These are phyloP conservation scores for Chondrilla cf. caribensis DNA, from an alignment of 37 sponge, comb jelly and placozoan genomes.

Conservation along the genomic window DNA sequence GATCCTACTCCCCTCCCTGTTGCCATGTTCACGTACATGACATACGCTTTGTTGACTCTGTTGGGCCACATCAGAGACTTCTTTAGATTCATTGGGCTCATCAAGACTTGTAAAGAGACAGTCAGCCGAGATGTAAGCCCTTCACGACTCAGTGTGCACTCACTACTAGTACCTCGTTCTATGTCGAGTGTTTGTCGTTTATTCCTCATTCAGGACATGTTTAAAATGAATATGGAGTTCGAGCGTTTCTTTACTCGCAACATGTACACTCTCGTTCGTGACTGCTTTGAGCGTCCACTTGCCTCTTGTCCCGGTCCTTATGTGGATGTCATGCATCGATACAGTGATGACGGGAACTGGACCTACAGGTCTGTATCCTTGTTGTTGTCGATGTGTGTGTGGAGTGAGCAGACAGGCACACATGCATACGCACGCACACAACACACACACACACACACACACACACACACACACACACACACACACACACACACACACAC, in stretches of 20 bases:
- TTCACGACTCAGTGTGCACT: not conserved
- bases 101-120: constrained; percentile 11
- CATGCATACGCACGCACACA: too few relatives aligned
- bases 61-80: constrained; percentile 72
- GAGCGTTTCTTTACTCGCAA: constrained; percentile 83
- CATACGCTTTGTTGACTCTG: constrained; percentile 55
- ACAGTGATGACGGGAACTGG: constrained; percentile 79
- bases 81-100: constrained; percentile 48
- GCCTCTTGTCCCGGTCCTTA: constrained; percentile 76
- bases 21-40: constrained; percentile 73
- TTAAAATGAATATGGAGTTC: constrained; percentile 70
- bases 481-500: not conserved
- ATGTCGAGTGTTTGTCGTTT: too few relatives aligned
- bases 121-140: constrained; percentile 31
- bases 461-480: not conserved
- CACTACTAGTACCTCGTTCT: not conserved
- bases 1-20: constrained; percentile 41
- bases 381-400: not conserved
- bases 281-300: constrained; percentile 90
- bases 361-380: constrained; percentile 66
- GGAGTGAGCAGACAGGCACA: too few relatives aligned
- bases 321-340: constrained; percentile 83
- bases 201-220: constrained; percentile 73
- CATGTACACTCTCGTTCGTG: constrained; percentile 69
- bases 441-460: not conserved